Percentiles rank a stretch among this genome's conserved stretches.
Evolutionary conservation across 2,888 invertebrate species (phyloP).

Genomic region (Cheilosia vernalis): DNA sequence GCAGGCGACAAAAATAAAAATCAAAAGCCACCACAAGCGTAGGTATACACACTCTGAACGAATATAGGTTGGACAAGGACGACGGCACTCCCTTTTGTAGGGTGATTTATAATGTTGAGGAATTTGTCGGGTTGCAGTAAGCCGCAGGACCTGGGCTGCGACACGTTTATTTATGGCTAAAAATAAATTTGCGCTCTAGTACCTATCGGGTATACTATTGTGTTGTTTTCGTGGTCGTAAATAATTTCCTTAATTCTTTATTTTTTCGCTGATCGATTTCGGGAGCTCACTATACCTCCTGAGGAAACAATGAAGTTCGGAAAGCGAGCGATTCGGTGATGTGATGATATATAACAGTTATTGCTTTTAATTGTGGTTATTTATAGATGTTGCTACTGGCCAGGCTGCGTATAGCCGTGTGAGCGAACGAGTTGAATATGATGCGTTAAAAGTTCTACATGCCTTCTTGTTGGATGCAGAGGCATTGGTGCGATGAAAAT

Average conservation of each 20-base stretch:
- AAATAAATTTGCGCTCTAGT: constrained; percentile 69
- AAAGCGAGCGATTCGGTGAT: constrained; percentile 51
- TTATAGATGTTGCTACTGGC: constrained; percentile 28
- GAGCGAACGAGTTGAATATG: constrained; percentile 50
- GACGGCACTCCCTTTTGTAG: constrained; percentile 56
- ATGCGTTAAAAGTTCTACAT: constrained; percentile 13
- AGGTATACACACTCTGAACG: neutral
- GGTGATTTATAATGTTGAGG: constrained; percentile 70
- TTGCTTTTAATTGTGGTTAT: constrained; percentile 66
- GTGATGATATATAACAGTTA: constrained; percentile 55
- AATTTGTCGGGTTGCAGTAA: constrained; percentile 50
- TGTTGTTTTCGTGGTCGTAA: constrained; percentile 32
- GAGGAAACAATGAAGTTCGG: constrained; percentile 1
- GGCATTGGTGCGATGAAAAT: constrained; percentile 38
- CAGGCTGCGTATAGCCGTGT: neutral
- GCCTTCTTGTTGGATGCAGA: constrained; percentile 41
- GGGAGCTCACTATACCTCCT: neutral
- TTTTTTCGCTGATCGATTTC: constrained; percentile 50
- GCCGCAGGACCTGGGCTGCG: constrained; percentile 61
- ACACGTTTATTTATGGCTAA: constrained; percentile 67
- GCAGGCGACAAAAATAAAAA: constrained; percentile 3
- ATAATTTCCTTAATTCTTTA: constrained; percentile 41
- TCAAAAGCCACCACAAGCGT: constrained; percentile 2
- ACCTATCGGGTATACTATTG: constrained; percentile 42
- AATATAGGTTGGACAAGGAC: neutral